These are phyloP conservation scores for Microctonus brassicae DNA, from an alignment of 2,888 invertebrate genomes.

Conservation along the genomic window DNA sequence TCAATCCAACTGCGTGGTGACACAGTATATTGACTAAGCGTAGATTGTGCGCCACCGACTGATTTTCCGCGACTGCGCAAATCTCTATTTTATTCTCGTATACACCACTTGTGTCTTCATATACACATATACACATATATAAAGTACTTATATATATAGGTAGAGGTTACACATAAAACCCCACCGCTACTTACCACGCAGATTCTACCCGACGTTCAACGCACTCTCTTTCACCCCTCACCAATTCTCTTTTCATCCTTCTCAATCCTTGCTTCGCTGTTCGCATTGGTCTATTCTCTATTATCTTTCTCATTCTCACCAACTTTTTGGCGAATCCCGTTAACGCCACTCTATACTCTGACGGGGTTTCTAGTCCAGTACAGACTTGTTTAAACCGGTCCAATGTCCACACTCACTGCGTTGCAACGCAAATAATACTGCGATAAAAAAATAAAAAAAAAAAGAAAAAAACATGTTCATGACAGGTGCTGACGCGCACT, in stretches of 20 bases:
- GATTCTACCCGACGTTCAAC: constrained; percentile 55
- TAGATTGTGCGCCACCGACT: constrained; percentile 67
- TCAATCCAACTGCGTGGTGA: constrained; percentile 51
- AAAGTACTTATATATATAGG: too few species aligned
- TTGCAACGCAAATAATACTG: background rate
- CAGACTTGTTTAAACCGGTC: background rate
- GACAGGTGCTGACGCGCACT: constrained; percentile 48
- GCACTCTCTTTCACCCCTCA: constrained; percentile 37
- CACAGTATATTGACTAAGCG: constrained; percentile 67
- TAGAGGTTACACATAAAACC: constrained; percentile 22
- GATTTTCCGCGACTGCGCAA: constrained; percentile 72
- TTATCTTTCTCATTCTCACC: constrained; percentile 15
- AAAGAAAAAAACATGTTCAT: constrained; percentile 52
- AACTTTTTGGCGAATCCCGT: background rate
- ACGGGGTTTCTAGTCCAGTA: background rate
- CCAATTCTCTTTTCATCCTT: constrained; percentile 37
- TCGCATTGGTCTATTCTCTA: constrained; percentile 36
- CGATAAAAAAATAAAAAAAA: constrained; percentile 10
- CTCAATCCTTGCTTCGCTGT: constrained; percentile 22
- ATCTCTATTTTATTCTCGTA: constrained; percentile 58
- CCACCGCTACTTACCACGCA: constrained; percentile 51
- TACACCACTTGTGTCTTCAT: too few species aligned
- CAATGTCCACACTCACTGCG: background rate
- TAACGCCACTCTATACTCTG: background rate
- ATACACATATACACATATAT: too few species aligned